These are phyloP conservation scores for Euproctis similis DNA, from an alignment of 2,888 invertebrate species.

Conservation along the genomic window DNA sequence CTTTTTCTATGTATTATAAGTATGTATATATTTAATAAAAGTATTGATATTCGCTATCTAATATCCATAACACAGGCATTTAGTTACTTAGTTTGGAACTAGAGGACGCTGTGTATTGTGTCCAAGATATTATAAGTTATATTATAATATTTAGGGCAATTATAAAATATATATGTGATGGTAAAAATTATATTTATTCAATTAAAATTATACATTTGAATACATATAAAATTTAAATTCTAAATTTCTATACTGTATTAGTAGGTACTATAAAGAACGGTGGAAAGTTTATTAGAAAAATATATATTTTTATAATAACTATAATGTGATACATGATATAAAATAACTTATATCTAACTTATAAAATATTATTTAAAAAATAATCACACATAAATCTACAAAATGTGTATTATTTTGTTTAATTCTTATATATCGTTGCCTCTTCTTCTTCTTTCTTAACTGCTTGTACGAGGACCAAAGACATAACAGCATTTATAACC, in stretches of 20 bases:
- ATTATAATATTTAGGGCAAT: too few species aligned
- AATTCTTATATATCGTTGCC: constrained; percentile 56
- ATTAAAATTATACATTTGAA: constrained; percentile 20
- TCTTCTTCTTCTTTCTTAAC: constrained; percentile 84
- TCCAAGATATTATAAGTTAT: too few species aligned
- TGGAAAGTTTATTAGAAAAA: constrained; percentile 18
- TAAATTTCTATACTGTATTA: constrained; percentile 18
- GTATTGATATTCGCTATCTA: too few species aligned
- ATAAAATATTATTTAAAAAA: constrained; percentile 1
- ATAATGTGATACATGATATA: constrained; percentile 7
- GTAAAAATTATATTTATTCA: constrained; percentile 21
- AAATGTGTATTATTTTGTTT: constrained; percentile 1
- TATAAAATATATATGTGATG: too few species aligned
- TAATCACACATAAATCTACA: constrained; percentile 1
- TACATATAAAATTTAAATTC: too few species aligned
- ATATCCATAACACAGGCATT: too few species aligned
- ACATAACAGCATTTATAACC: constrained; percentile 83
- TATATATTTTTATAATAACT: constrained; percentile 10
- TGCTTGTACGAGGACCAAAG: constrained; percentile 82
- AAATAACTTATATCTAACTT: constrained; percentile 3
- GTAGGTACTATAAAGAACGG: constrained; percentile 23
- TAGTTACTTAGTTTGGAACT: too few species aligned
- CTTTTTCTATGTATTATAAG: too few species aligned
- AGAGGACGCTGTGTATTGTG: too few species aligned
- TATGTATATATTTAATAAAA: too few species aligned